Conservation (phyloP, 1,140 invertebrate genomes). For the Thalassaphorura encarpata region DNA sequence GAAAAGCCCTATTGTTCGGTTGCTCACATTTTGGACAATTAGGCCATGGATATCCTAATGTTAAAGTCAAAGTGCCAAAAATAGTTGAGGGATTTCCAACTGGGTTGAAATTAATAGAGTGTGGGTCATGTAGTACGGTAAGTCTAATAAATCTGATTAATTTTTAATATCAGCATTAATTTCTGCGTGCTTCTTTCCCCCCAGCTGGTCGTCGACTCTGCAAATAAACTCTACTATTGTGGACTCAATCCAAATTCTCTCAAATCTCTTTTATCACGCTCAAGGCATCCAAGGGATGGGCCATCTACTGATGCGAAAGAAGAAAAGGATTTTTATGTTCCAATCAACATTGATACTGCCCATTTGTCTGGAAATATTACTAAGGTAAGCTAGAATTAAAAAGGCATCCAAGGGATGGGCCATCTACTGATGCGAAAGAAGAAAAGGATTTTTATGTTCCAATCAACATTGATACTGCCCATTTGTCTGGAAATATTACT, state of each 20-base stretch:
- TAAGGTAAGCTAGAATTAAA: slow-evolving; percentile 15
- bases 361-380: slow-evolving; percentile 28
- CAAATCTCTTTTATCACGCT: slow-evolving; percentile 10
- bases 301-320: neutral
- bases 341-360: slow-evolving; percentile 19
- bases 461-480: slow-evolving; percentile 18
- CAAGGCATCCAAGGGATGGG: neutral
- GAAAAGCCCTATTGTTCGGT: slow-evolving; percentile 25
- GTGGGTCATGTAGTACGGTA: neutral
- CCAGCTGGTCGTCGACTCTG: slow-evolving; percentile 22
- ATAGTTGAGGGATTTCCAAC: slow-evolving; percentile 7
- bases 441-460: slow-evolving; percentile 26
- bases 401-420: too few relatives aligned
- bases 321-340: slow-evolving; percentile 25
- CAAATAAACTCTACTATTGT: slow-evolving; percentile 25
- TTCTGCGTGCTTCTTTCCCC: slow-evolving; percentile 1
- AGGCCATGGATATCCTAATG: slow-evolving; percentile 11
- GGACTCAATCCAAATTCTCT: slow-evolving; percentile 27
- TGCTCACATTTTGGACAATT: slow-evolving; percentile 32
- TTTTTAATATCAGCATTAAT: neutral
- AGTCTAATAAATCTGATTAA: neutral
- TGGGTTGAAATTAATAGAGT: slow-evolving; percentile 10
- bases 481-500: slow-evolving; percentile 27
- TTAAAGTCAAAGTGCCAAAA: slow-evolving; percentile 27
- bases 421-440: neutral